phyloP scores from a whole-genome alignment of 2,888 invertebrate species.

The Parapristionchus giblindavisi region DNA sequence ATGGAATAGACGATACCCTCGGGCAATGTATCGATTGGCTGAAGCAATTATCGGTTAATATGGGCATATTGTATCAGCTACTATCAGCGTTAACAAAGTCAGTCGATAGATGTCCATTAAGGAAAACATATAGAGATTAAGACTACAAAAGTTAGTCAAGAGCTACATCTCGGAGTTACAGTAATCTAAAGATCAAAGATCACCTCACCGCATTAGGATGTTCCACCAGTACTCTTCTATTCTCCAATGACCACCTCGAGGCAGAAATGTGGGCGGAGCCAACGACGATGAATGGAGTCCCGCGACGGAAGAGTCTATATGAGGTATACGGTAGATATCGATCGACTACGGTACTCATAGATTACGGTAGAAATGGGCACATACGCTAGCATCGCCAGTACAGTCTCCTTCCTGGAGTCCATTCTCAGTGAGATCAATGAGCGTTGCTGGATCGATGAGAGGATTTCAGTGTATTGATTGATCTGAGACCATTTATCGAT shows the following conservation, averaged over 20 bases:
- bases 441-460: not conserved
- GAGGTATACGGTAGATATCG: slow-evolving; percentile 15
- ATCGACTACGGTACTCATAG: not conserved
- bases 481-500: slow-evolving; percentile 17
- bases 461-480: slow-evolving; percentile 7
- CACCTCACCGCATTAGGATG: not conserved
- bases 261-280: not conserved
- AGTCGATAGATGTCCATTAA: no score
- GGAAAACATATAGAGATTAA: no score
- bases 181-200: no score
- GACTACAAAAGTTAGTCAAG: no score
- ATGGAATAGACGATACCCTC: slow-evolving; percentile 31
- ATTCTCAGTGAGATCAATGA: slow-evolving; percentile 29
- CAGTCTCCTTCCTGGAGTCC: slow-evolving; percentile 4
- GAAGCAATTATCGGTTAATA: not conserved
- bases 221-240: slow-evolving; percentile 18
- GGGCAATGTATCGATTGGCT: slow-evolving; percentile 15
- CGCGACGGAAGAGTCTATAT: slow-evolving; percentile 13
- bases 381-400: slow-evolving; percentile 26
- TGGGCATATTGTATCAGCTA: not conserved
- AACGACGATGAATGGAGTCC: slow-evolving; percentile 27
- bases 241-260: slow-evolving; percentile 8
- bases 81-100: no score
- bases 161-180: no score
- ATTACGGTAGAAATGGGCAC: slow-evolving; percentile 22